Percentiles rank a stretch among this genome's conserved stretches.
Evolutionary conservation across 1,140 invertebrate genomes (phyloP).

Genomic region (Diachasma alloeum): DNA sequence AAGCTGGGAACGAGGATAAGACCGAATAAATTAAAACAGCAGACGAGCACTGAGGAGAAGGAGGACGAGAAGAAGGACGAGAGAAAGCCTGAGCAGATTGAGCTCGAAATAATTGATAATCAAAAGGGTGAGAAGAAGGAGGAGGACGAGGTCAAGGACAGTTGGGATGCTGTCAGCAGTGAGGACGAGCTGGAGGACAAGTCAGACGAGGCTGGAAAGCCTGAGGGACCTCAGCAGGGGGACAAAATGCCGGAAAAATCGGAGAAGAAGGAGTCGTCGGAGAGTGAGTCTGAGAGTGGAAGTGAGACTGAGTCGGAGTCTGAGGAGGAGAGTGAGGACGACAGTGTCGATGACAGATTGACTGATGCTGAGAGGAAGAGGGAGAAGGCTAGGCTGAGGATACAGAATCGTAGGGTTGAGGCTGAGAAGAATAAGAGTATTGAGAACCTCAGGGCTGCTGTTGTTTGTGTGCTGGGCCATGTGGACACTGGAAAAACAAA

Average conservation of each 20-base stretch:
- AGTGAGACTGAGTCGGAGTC: slow-evolving; percentile 66
- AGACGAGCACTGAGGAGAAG: slow-evolving; percentile 57
- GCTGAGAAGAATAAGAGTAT: slow-evolving; percentile 83
- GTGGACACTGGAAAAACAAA: slow-evolving; percentile 99
- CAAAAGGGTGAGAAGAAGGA: slow-evolving; percentile 28
- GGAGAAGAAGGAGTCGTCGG: slow-evolving; percentile 65
- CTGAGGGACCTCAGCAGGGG: slow-evolving; percentile 31
- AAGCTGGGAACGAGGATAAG: slow-evolving; percentile 75
- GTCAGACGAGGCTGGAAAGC: slow-evolving; percentile 49
- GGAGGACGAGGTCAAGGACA: slow-evolving; percentile 76
- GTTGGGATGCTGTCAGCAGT: slow-evolving; percentile 83
- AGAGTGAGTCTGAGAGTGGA: slow-evolving; percentile 65
- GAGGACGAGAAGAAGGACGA: slow-evolving; percentile 62
- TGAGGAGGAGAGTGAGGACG: slow-evolving; percentile 66
- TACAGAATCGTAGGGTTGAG: slow-evolving; percentile 82
- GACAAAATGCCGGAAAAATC: slow-evolving; percentile 30
- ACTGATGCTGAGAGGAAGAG: slow-evolving; percentile 73
- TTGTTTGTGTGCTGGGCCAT: slow-evolving; percentile 99
- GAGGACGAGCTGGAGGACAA: slow-evolving; percentile 68
- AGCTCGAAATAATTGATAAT: slow-evolving; percentile 69
- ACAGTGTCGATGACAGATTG: slow-evolving; percentile 65
- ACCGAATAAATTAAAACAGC: slow-evolving; percentile 71
- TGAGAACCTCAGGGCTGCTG: slow-evolving; percentile 89
- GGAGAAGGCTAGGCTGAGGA: slow-evolving; percentile 73
- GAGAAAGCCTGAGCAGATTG: slow-evolving; percentile 62